phyloP scores from a whole-genome alignment of 2,113 vertebrate genomes.

The Ophiodon elongatus region DNA sequence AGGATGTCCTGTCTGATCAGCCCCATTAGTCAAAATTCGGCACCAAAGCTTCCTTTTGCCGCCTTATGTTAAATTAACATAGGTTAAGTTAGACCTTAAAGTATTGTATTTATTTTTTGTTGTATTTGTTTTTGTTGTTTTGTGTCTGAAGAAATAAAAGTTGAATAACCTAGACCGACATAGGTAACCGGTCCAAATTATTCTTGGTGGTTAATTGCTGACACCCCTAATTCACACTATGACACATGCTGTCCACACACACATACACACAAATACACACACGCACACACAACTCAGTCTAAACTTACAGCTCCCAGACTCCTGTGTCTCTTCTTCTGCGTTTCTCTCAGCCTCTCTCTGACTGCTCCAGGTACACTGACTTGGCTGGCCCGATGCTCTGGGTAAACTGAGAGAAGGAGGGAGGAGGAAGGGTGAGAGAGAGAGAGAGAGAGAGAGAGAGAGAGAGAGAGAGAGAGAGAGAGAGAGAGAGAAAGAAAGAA shows the following conservation, averaged over 20 bases:
- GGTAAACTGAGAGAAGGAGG: conserved; percentile 68
- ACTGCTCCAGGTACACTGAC: conserved; percentile 83
- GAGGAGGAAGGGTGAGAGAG: background rate
- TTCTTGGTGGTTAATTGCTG: background rate
- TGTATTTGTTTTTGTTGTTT: too few relatives aligned
- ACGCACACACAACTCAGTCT: background rate
- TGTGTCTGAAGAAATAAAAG: too few relatives aligned
- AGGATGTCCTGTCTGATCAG: background rate
- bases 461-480: background rate
- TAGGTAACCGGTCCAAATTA: background rate
- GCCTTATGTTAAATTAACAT: background rate
- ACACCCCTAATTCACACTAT: background rate
- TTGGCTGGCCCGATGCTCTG: conserved; percentile 82
- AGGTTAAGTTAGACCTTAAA: background rate
- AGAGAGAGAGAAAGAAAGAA: background rate
- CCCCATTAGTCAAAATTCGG: too few relatives aligned
- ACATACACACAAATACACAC: background rate
- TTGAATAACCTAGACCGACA: background rate
- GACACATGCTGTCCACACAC: background rate
- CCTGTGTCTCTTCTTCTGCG: conserved; percentile 46
- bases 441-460: background rate
- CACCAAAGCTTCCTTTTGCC: background rate
- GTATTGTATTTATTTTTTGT: too few relatives aligned
- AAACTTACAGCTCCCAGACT: conserved; percentile 75
- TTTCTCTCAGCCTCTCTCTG: conserved; percentile 85